These are phyloP conservation scores for Drosophila peninsularis DNA, from an alignment of 2,888 invertebrate genomes.

Conservation along the genomic window DNA sequence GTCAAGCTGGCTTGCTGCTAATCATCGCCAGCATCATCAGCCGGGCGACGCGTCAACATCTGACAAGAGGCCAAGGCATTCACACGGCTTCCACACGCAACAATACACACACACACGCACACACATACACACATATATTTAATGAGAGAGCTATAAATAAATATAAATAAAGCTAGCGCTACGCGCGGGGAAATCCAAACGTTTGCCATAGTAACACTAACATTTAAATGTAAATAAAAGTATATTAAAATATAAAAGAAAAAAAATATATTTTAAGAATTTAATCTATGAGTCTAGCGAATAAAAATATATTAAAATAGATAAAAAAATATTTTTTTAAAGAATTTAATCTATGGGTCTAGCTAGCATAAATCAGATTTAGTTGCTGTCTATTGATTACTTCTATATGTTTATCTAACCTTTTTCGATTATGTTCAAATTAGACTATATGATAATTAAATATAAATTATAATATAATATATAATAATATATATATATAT, in stretches of 20 bases:
- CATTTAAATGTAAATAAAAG: background rate
- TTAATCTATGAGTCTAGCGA: too few species aligned
- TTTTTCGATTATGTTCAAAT: too few species aligned
- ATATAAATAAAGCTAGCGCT: constrained; percentile 28
- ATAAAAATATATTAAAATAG: background rate
- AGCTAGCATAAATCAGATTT: too few species aligned
- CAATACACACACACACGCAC: background rate
- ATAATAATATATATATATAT: too few species aligned
- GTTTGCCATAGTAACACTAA: background rate
- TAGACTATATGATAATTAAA: too few species aligned
- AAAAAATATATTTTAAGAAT: too few species aligned
- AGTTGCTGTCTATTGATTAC: too few species aligned
- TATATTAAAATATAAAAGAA: background rate
- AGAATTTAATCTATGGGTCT: too few species aligned
- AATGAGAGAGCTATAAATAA: constrained; percentile 34
- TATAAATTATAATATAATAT: too few species aligned
- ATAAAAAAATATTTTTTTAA: too few species aligned
- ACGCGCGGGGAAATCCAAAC: constrained; percentile 21
- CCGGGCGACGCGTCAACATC: constrained; percentile 54
- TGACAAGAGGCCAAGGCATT: constrained; percentile 49
- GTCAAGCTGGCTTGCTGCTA: constrained; percentile 40
- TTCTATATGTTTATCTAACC: too few species aligned
- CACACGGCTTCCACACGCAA: constrained; percentile 36
- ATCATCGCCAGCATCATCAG: constrained; percentile 56
- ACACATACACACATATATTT: background rate